Evolutionary conservation across 1,140 invertebrate species (phyloP), one percentile per base, ranked within the genome.

Genomic region (Sminthurides bifidus): DNA sequence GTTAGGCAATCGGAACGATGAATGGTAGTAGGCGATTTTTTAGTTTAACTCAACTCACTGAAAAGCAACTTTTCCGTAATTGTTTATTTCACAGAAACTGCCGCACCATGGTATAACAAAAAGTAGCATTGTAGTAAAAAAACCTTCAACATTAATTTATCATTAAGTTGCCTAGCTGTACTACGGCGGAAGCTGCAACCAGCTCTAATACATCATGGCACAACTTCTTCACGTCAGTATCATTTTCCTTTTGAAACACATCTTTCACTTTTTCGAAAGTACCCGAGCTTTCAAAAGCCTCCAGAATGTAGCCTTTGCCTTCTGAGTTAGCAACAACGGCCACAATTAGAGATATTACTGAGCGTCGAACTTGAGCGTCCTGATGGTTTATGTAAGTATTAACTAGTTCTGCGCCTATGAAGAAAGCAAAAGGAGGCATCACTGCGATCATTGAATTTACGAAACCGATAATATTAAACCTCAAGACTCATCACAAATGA

Each of bases 281-380:
- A 4, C 40, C 50, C 17, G 35, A 19, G 12, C 2, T 31, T 19
- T 40, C 35, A 15, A 61, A 52, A 1, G 48, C 38, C 50, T 62
- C 60, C 19, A 62, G 8, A 12, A 62, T 38, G 33, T 38, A 55
- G n/a, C 21, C 2, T 48, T 55, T 56, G 17, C 56, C 60, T 41
- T 62, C 60, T 1, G 56, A 40, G 31, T 38, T 41, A 14, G 60
- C 46, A 1, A 62, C 19, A 14, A 41, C 49, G 8, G 56, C 43
- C 0, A 33, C 52, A 6, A 62, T 52, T 4, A 62, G 27, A 17
- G 46, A 5, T 2, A 58, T 17, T 12, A 53, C 52, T 2, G 56
- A 26, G 2, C 54, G 46, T 1, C 60, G 52, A 17, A 62, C 60
- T 8, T 48, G 48, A 10, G 40, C 23, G 19, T 62, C 60, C n/a